Conservation (phyloP, 2,113 vertebrate genomes). For the Ibidorhyncha struthersii region DNA sequence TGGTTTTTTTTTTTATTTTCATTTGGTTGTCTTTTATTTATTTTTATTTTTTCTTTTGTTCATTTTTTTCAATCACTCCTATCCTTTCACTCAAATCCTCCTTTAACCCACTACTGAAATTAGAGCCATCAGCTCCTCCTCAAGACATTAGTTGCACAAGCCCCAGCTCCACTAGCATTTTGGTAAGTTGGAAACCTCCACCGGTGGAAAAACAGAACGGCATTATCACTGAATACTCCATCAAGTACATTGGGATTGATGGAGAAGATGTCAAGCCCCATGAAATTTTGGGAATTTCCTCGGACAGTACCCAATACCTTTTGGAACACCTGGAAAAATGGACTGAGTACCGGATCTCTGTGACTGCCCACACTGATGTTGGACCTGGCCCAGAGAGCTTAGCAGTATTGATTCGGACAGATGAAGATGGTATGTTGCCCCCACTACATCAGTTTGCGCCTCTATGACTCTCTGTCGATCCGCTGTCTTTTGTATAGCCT, state of each 20-base stretch:
- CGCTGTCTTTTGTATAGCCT: slow-evolving; percentile 73
- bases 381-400: slow-evolving; percentile 95
- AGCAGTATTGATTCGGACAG: slow-evolving; percentile 93
- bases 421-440: slow-evolving; percentile 99
- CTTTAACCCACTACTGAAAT: slow-evolving; percentile 84
- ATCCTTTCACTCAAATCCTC: slow-evolving; percentile 82
- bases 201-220: slow-evolving; percentile 93
- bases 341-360: slow-evolving; percentile 94
- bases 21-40: slow-evolving; percentile 80
- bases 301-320: slow-evolving; percentile 90
- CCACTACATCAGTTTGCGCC: slow-evolving; percentile 79
- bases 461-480: slow-evolving; percentile 71
- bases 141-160: slow-evolving; percentile 95
- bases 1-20: slow-evolving; percentile 71
- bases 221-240: slow-evolving; percentile 91
- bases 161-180: slow-evolving; percentile 96
- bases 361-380: slow-evolving; percentile 93
- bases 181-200: slow-evolving; percentile 99
- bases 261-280: slow-evolving; percentile 86
- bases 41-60: slow-evolving; percentile 85
- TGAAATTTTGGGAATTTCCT: slow-evolving; percentile 85
- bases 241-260: slow-evolving; percentile 87
- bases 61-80: slow-evolving; percentile 83
- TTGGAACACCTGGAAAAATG: slow-evolving; percentile 99
- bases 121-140: slow-evolving; percentile 97